phyloP scores from a whole-genome alignment of 2,113 vertebrate species.

The Buteo buteo region DNA sequence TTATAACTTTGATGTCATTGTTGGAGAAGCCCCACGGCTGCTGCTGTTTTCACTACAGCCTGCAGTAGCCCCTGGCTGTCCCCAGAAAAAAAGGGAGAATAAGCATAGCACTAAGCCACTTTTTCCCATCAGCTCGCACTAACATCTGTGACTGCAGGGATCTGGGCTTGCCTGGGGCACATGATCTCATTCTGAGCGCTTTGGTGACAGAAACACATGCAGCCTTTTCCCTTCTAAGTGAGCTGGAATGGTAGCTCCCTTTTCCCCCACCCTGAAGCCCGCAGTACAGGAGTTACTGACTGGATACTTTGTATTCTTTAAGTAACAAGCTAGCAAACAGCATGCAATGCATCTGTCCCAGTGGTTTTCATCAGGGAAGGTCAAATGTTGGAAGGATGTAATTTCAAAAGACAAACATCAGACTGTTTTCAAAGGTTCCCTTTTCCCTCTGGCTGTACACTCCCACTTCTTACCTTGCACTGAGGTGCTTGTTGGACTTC shows the following conservation, averaged over 20 bases:
- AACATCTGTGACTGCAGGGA: not conserved
- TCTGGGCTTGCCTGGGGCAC: not conserved
- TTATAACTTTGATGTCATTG: not conserved
- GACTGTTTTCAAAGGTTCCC: not conserved
- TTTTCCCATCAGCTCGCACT: not conserved
- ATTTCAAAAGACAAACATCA: not conserved
- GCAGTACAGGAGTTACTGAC: not conserved
- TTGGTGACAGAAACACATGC: not conserved
- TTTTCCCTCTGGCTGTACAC: not conserved
- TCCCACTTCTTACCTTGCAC: not conserved
- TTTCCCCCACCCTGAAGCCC: not conserved
- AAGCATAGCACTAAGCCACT: not conserved
- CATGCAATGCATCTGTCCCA: not conserved
- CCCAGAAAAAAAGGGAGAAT: not conserved
- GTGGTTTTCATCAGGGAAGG: not conserved
- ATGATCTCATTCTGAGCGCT: not conserved
- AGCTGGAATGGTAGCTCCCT: not conserved
- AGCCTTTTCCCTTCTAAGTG: not conserved
- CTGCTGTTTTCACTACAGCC: not conserved
- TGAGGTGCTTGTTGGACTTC: not conserved
- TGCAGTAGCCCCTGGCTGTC: not conserved
- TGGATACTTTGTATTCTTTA: not conserved
- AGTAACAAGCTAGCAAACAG: not conserved
- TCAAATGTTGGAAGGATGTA: not conserved
- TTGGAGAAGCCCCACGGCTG: not conserved